A percentile compares a stretch with the other conserved stretches of the same genome.
phyloP scores from a whole-genome alignment of 2,113 vertebrate genomes.

The Hiodon alosoides region DNA sequence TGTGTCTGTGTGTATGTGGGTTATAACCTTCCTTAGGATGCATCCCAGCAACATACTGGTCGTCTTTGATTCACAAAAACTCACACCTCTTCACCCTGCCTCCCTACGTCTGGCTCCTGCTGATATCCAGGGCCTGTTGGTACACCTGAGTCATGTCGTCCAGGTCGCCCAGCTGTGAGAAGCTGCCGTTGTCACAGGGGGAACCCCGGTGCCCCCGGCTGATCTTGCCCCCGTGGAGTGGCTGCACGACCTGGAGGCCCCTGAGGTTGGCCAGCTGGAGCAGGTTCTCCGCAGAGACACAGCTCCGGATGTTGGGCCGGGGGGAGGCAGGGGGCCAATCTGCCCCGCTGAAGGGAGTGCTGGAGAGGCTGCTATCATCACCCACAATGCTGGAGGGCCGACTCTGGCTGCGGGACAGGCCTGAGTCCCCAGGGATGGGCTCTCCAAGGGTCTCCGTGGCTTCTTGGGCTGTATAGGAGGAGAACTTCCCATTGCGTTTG shows the following conservation, averaged over 20 bases:
- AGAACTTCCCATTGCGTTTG: constrained; percentile 90
- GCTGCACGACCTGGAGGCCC: constrained; percentile 73
- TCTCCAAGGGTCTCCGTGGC: constrained; percentile 52
- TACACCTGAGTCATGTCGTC: constrained; percentile 98
- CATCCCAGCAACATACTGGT: constrained; percentile 24
- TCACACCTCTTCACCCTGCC: constrained; percentile 52
- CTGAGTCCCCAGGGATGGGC: constrained; percentile 66
- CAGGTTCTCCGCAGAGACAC: constrained; percentile 90
- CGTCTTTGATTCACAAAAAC: constrained; percentile 26
- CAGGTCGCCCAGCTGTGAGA: constrained; percentile 91
- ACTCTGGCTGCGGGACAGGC: constrained; percentile 84
- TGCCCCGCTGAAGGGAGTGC: constrained; percentile 71
- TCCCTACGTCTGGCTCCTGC: constrained; percentile 78
- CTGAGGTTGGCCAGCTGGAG: constrained; percentile 81
- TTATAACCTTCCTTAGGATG: constrained; percentile 22
- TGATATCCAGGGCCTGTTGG: constrained; percentile 95
- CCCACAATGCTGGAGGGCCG: constrained; percentile 82
- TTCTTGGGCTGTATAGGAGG: constrained; percentile 53
- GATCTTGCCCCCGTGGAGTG: constrained; percentile 75
- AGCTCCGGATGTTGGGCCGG: constrained; percentile 80
- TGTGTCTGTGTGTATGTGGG: too few relatives aligned
- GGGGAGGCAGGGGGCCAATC: constrained; percentile 71
- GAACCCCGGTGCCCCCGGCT: constrained; percentile 65
- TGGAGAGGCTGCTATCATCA: constrained; percentile 80
- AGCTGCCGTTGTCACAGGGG: constrained; percentile 83